Evolutionary conservation across 2,888 invertebrate genomes (phyloP), one percentile per base, ranked within the genome.

Genomic region (Tenthredo amoena): DNA sequence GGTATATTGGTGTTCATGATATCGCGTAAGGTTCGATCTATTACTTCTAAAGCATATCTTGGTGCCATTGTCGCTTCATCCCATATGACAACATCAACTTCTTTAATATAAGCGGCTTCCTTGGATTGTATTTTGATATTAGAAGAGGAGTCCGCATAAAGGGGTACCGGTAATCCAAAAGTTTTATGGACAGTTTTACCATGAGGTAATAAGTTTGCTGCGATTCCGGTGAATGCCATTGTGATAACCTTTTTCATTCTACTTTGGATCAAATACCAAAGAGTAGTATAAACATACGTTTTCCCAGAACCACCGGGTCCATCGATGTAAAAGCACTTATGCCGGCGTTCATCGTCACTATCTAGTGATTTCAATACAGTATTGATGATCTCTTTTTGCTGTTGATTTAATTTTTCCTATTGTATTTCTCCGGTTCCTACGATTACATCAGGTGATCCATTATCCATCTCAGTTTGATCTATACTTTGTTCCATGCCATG

Each of bases 251-350:
- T 62, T 34, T 85, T 68, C 55, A 43, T 83, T n/a, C 37, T 55
- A 34, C 31, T n/a, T 18, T 10, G 50, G 10, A 72, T 55, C 50
- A 65, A 47, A n/a, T 85, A 4, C 34, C 85, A 82, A n/a, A 89
- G 43, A 9, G 72, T 58, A 47, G 81, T 83, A 84, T 89, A 90
- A 6, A 90, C 55, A 84, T 87, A 92, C 1, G 92, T 93, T 87
- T 93, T 93, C 1, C 93, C 93, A 40, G 91, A 90, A 2, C 93
- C 93, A 9, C 92, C 92, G 6, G 93, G 91, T 3, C 91, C 93
- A 88, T 93, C 92, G 6, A 93, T 65, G 87, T 77, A 77, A 55
- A 92, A 92, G 72, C 90, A 87, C 4, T 15, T 65, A 9, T 26
- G 68, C 5, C 10, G 40, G n/a, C 58, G 40, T 7, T 1, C 0